A percentile compares a stretch with the other conserved stretches of the same genome.
Evolutionary conservation across 2,797 vertebrate species (phyloP).

Genomic region (Karalla daura): DNA sequence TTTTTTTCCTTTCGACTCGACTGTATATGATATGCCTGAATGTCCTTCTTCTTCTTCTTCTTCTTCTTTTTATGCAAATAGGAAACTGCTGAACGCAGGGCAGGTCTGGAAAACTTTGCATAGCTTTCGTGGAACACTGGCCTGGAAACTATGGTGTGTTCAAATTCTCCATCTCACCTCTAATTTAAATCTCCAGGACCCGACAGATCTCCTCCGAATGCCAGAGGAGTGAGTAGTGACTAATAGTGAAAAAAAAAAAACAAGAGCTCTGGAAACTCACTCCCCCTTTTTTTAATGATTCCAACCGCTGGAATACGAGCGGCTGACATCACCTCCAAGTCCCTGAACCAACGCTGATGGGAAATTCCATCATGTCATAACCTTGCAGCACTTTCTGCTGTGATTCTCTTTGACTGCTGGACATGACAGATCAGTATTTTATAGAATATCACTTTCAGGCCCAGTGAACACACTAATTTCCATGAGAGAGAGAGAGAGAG

Average conservation of each 20-base stretch:
- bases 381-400: constrained; percentile 44
- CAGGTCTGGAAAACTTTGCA: constrained; percentile 61
- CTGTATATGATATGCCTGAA: constrained; percentile 35
- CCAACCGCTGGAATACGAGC: constrained; percentile 79
- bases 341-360: constrained; percentile 72
- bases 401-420: constrained; percentile 39
- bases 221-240: constrained; percentile 59
- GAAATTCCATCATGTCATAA: constrained; percentile 79
- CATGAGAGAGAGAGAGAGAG: too few species aligned
- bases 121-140: constrained; percentile 26
- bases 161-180: constrained; percentile 68
- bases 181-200: constrained; percentile 72
- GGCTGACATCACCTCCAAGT: constrained; percentile 78
- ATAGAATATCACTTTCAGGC: constrained; percentile 44
- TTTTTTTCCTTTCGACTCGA: constrained; percentile 10
- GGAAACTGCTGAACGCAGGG: constrained; percentile 33
- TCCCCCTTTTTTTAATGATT: constrained; percentile 76
- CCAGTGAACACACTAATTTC: constrained; percentile 27
- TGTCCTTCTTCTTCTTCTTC: constrained; percentile 57
- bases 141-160: constrained; percentile 58
- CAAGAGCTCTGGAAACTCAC: constrained; percentile 76
- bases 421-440: constrained; percentile 40
- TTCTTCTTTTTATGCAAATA: too few species aligned
- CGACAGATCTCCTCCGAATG: constrained; percentile 45
- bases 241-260: constrained; percentile 50